Base-by-base conservation (phyloP, 2,113 vertebrate genomes). In the Pterocles gutturalis region DNA sequence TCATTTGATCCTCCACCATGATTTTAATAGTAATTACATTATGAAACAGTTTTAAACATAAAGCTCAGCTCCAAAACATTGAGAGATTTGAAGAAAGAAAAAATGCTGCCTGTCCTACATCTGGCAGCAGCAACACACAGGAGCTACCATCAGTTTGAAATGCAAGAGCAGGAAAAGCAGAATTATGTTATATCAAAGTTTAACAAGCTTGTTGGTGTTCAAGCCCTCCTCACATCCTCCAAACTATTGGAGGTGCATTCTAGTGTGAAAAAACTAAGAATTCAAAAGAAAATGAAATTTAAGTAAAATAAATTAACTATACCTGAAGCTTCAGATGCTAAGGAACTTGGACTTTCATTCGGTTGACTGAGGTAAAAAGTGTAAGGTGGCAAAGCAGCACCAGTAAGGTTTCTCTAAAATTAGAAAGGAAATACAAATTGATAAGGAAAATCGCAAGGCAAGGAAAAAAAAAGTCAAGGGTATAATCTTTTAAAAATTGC, bases 261-360 rank as follows among this genome's bases (percentile, higher is more conserved):
- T 36, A 79, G 29, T 26, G 34, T 7, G 28, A 87, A n/a, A n/a
- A 75, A 54, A 51, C 28, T 4, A 4, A 88, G 13, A 89, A 72
- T 31, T 66, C 33, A 76, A 88, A 86, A 83, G 36, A 69, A 62
- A 83, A 78, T 25, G 31, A 69, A 65, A 61, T 69, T 28, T 5
- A 71, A 73, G 38, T 53, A 55, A 33, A 72, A 70, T 33, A 21
- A 70, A 77, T 89, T 28, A 71, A 87, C 76, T 69, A 4, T 99
- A 99, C 99, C 99, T 98, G 99, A 99, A 83, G 97, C 98, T 95
- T 99, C 98, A 67, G 99, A 99, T 84, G 97, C 89, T 84, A 99
- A 49, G 16, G 98, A 98, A 90, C 87, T 96, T 0, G 97, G 96
- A 81, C 98, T 99, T 97, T 98, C 98, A 13, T 98, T 98, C 48